Conservation (phyloP, 2,797 vertebrate species). For the Pipistrellus pipistrellus region DNA sequence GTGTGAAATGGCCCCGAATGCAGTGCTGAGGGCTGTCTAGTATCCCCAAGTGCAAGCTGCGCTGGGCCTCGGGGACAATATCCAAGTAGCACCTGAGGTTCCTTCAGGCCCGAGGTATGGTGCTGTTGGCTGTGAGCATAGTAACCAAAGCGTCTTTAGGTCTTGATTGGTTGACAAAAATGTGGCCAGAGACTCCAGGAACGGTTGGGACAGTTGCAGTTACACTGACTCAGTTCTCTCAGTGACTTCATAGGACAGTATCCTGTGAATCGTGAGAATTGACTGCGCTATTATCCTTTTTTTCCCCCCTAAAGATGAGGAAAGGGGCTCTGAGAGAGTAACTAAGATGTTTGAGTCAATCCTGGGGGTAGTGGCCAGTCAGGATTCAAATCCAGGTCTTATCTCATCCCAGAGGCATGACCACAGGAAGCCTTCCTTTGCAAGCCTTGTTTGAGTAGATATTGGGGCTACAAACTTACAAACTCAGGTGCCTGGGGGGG, state of each 20-base stretch:
- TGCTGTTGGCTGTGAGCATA: accelerated
- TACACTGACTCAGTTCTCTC: background rate
- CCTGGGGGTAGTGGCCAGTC: background rate
- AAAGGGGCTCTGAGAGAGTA: background rate
- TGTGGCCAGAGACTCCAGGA: background rate
- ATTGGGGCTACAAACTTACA: accelerated
- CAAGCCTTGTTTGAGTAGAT: accelerated
- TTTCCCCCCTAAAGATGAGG: background rate
- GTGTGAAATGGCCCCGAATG: accelerated
- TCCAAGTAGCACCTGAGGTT: accelerated
- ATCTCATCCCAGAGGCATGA: background rate
- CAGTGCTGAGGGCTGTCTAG: accelerated
- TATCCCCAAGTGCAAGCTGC: background rate
- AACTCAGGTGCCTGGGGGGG: no score
- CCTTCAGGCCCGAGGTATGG: accelerated
- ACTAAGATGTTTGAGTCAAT: accelerated
- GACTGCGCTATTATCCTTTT: background rate
- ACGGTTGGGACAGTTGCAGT: accelerated
- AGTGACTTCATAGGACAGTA: background rate
- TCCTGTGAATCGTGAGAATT: accelerated
- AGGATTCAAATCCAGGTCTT: background rate
- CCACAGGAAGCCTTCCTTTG: accelerated
- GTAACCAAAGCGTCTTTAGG: background rate
- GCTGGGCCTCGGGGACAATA: accelerated
- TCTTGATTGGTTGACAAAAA: no score